A percentile compares a stretch with the other conserved stretches of the same genome.
Conservation (phyloP, 2,888 invertebrate species). For the Troides helena region DNA sequence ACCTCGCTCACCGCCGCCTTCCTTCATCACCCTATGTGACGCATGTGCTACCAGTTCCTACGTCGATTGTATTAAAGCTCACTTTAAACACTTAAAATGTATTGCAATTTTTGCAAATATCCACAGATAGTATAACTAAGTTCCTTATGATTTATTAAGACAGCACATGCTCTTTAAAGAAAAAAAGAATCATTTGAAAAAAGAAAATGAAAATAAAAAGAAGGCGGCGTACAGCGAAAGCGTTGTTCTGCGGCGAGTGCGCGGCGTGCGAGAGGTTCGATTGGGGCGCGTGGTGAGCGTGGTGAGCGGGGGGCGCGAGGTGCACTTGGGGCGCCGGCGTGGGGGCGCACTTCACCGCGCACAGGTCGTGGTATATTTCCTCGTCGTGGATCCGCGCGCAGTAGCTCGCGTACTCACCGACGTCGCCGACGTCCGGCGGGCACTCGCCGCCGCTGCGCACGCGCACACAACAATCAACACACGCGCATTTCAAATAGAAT, state of each 20-base stretch:
- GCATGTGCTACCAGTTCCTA: background rate
- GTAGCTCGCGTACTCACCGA: conserved; percentile 84
- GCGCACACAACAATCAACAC: conserved; percentile 38
- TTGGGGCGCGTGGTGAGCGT: conserved; percentile 43
- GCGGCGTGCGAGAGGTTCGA: conserved; percentile 58
- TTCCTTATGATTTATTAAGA: background rate
- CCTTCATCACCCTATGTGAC: background rate
- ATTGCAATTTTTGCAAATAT: background rate
- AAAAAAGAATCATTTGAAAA: conserved; percentile 36
- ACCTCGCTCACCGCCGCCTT: background rate
- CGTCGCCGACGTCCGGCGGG: conserved; percentile 57
- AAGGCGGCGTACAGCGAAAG: conserved; percentile 74
- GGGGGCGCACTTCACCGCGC: conserved; percentile 83
- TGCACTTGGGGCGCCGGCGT: conserved; percentile 66
- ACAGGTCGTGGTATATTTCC: conserved; percentile 97
- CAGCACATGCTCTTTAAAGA: conserved; percentile 16
- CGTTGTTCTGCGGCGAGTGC: conserved; percentile 49
- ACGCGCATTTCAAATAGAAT: conserved; percentile 14
- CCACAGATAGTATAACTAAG: no score
- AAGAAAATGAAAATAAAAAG: conserved; percentile 36
- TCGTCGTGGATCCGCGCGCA: conserved; percentile 90
- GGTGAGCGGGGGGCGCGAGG: background rate
- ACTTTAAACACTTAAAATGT: background rate
- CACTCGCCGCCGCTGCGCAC: conserved; percentile 60
- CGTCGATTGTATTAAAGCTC: background rate